phyloP scores from a whole-genome alignment of 2,113 vertebrate species.

The Sardina pilchardus region DNA sequence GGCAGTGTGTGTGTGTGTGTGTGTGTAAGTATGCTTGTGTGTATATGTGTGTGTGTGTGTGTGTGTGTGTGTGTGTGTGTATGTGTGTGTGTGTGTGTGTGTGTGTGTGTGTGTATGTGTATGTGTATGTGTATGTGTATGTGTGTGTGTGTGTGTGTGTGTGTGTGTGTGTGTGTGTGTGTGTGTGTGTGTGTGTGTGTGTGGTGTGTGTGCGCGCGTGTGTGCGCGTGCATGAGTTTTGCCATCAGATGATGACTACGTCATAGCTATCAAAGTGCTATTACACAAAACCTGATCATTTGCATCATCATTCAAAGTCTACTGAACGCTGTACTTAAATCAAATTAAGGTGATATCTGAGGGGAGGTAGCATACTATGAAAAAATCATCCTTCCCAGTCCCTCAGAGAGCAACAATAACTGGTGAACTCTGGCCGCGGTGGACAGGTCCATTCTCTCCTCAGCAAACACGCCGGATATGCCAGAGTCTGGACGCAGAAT shows the following conservation, averaged over 20 bases:
- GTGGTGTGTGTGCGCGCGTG: neutral
- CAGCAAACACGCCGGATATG: constrained; percentile 57
- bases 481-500: constrained; percentile 67
- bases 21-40: neutral
- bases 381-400: constrained; percentile 21
- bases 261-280: constrained; percentile 37
- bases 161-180: neutral
- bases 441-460: constrained; percentile 27
- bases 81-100: neutral
- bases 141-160: neutral
- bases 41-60: neutral
- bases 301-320: constrained; percentile 39
- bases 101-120: neutral
- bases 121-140: neutral
- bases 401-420: constrained; percentile 2
- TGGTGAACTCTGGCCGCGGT: constrained; percentile 18
- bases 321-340: neutral
- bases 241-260: neutral
- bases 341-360: neutral
- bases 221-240: neutral
- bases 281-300: constrained; percentile 45
- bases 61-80: neutral
- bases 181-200: neutral
- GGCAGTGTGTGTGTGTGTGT: neutral
- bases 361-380: neutral